A percentile compares a stretch with the other conserved stretches of the same genome.
Evolutionary conservation across 2,888 invertebrate species (phyloP).

Genomic region (Andricus curvator): DNA sequence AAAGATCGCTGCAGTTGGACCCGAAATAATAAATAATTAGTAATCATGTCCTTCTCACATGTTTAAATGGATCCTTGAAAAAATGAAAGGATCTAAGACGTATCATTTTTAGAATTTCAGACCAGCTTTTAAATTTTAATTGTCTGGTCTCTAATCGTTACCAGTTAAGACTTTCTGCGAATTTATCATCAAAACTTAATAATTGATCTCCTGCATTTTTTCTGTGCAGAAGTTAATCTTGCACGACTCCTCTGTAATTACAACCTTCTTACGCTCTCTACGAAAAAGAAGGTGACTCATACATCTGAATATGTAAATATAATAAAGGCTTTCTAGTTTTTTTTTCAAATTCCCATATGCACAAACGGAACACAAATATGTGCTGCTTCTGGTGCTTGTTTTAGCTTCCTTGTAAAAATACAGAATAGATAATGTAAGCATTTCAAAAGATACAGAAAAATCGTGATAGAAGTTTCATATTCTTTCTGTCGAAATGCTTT

Average conservation of each 20-base stretch:
- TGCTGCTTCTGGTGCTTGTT: neutral
- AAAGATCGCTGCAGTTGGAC: neutral
- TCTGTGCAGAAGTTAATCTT: slow-evolving; percentile 22
- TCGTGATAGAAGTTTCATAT: slow-evolving; percentile 12
- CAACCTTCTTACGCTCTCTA: slow-evolving; percentile 26
- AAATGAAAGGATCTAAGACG: neutral
- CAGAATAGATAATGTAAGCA: slow-evolving; percentile 3
- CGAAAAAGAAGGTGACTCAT: slow-evolving; percentile 1
- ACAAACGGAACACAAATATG: slow-evolving; percentile 25
- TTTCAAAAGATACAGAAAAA: slow-evolving; percentile 8
- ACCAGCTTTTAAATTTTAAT: neutral
- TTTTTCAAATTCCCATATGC: slow-evolving; percentile 31
- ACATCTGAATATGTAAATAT: slow-evolving; percentile 5
- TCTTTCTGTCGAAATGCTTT: neutral
- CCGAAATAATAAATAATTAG: too few relatives aligned
- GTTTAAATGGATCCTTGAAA: neutral
- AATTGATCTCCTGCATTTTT: neutral
- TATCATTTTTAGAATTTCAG: neutral
- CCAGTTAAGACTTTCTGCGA: neutral
- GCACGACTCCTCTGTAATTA: slow-evolving; percentile 6
- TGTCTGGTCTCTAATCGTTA: neutral
- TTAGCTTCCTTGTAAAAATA: slow-evolving; percentile 10
- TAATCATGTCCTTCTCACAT: neutral
- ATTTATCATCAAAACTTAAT: neutral
- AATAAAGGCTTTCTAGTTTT: slow-evolving; percentile 13